Conservation (phyloP, 2,888 invertebrate genomes). For the Chymomyza procnemis region DNA sequence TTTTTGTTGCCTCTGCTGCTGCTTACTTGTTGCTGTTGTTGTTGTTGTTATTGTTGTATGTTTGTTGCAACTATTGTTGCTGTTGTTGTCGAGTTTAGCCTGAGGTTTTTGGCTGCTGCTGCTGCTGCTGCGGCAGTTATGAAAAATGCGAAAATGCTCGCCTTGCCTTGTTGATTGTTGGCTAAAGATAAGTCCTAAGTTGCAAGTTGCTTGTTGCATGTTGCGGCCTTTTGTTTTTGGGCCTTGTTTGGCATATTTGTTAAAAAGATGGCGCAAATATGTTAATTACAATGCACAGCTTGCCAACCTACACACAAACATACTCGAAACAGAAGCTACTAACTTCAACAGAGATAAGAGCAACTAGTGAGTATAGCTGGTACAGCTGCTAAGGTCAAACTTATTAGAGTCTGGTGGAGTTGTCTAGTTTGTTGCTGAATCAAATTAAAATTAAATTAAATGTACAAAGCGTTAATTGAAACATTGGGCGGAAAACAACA, state of each 20-base stretch:
- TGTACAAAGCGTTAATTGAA: slow-evolving; percentile 74
- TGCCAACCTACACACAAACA: background rate
- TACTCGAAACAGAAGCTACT: slow-evolving; percentile 16
- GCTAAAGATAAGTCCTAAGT: background rate
- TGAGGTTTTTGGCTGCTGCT: slow-evolving; percentile 7
- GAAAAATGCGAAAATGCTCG: background rate
- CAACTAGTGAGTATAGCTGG: background rate
- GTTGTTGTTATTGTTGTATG: slow-evolving; percentile 21
- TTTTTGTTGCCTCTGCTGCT: slow-evolving; percentile 13
- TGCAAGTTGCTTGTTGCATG: background rate
- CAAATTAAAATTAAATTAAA: slow-evolving; percentile 55
- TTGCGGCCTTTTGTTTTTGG: background rate
- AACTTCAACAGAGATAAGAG: background rate
- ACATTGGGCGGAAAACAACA: slow-evolving; percentile 62
- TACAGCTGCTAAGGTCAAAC: background rate
- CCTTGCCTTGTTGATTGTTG: background rate
- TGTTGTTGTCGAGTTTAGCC: background rate
- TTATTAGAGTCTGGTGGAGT: background rate
- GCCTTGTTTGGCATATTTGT: slow-evolving; percentile 19
- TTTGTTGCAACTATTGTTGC: background rate
- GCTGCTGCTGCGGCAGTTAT: slow-evolving; percentile 8
- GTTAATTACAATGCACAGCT: slow-evolving; percentile 34
- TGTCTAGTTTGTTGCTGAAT: background rate
- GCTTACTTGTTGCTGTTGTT: slow-evolving; percentile 18
- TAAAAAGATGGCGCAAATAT: slow-evolving; percentile 32